Base-by-base conservation (phyloP, 1,140 invertebrate genomes). In the Eubasilissa regina region DNA sequence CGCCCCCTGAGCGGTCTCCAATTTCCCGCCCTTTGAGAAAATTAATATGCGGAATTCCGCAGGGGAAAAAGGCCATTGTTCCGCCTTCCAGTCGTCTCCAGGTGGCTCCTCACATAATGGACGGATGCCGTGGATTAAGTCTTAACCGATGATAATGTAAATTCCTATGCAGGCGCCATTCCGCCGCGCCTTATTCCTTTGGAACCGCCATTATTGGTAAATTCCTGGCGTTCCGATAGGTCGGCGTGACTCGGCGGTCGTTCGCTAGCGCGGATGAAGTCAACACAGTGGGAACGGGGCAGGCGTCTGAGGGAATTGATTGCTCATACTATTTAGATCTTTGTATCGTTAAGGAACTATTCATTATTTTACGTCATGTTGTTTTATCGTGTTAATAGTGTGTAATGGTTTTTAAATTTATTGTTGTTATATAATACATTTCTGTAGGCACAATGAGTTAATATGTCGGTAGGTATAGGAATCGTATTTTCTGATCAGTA, bases 41-140 rank as follows among this genome's bases (percentile, higher is more conserved):
- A 80, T 77, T 80, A 80, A 80, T 80, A 80, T 80, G 77, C 79
- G 19, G 48, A 77, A 80, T 80, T 80, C 79, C 79, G n/a, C 44
- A 0, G 77, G 68, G 44, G 72, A 70, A 75, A 75, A 75, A 60
- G 55, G 13, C 73, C 55, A 58, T 75, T 75, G 55, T 45, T 21
- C 55, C 53, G 19, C 35, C 35, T 19, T 21, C 48, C 21, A 53
- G 47, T 17, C 17, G 11, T 10, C 21, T 55, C 51, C 58, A 51
- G 58, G 55, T 62, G 56, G n/a, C 53, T 48, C 53, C 43, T 35
- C 25, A 35, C 25, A 15, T 51, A 51, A 51, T 51, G 48, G 48
- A 51, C 1, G 48, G 21, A 48, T 12, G 35, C 11, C 21, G 55
- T 4, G 72, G 80, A 81, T 81, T 77, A 77, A 81, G 80, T 78